Base-by-base conservation (phyloP, 64 coral and sea anemone species). In the Montipora efflorescens region DNA sequence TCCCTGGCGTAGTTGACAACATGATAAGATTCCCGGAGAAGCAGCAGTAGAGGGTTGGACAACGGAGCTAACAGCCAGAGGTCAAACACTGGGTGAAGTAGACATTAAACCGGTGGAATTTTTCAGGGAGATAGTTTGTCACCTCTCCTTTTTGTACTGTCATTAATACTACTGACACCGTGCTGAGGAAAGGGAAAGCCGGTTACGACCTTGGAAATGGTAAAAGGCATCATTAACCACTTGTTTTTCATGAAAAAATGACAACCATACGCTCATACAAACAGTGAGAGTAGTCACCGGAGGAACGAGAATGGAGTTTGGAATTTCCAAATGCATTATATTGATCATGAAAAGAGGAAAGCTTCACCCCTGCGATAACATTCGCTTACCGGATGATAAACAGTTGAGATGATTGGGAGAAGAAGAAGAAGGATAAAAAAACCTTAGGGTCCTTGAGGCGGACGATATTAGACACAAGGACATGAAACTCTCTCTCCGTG, bases 221-320 rank as follows among this genome's bases (percentile, higher is more conserved):
- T n/a, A 36, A 91, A 74, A 11, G 78, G 79, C 19, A 36, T 48
- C 47, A 83, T 87, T 16, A 87, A 74, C 47, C 84, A 87, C 70
- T 50, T 87, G 11, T 55, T 55, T 55, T 55, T 55, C 52, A 55
- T 55, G 52, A 0, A 55, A 68, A 70, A 87, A 74, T 49, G 67
- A 87, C 15, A 87, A 75, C 20, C 50, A 83, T 19, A 74, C 22
- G 28, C 72, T 75, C 72, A n/a, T 8, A 21, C 72, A 75, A 43
- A 52, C 59, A 15, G 47, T 82, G 25, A n/a, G 78, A 74, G 67
- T 50, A 91, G 68, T 91, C 52, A 92, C 75, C 64, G 11, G 7
- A 10, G 91, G 85, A 64, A 91, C 81, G 18, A 13, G 78, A 15
- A 91, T 91, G 77, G 64, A 91, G 64, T 91, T 91, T 51, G 89